Percentiles rank a stretch among this genome's conserved stretches.
These are phyloP conservation scores for Potamilus streckersoni DNA, from an alignment of 1,140 invertebrate genomes.

Conservation along the genomic window DNA sequence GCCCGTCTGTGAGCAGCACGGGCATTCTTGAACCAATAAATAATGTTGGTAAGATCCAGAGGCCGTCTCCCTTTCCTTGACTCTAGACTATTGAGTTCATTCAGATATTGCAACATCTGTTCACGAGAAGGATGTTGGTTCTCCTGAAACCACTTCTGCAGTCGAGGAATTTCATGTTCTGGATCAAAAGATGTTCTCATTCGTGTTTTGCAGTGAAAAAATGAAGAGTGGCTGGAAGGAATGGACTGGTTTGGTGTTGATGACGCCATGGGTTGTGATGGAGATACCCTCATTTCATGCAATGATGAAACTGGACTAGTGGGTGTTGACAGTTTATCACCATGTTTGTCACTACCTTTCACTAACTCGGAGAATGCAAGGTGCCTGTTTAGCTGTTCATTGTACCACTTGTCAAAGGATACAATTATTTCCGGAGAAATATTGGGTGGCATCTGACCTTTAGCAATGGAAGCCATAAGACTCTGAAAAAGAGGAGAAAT, in stretches of 20 bases:
- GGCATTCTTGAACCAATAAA: conserved; percentile 99
- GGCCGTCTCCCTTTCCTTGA: conserved; percentile 89
- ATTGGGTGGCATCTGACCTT: conserved; percentile 52
- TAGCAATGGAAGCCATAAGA: conserved; percentile 40
- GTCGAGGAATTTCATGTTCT: conserved; percentile 91
- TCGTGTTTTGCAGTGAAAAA: conserved; percentile 51
- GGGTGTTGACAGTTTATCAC: neutral
- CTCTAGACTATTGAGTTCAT: conserved; percentile 91
- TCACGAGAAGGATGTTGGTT: conserved; percentile 89
- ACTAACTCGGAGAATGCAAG: conserved; percentile 1
- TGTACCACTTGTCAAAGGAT: conserved; percentile 68
- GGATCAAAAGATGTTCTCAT: conserved; percentile 87
- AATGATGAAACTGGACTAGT: neutral
- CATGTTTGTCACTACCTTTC: neutral
- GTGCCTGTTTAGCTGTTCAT: conserved; percentile 58
- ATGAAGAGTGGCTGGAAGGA: conserved; percentile 20
- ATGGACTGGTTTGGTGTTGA: conserved; percentile 25
- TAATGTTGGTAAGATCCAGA: conserved; percentile 96
- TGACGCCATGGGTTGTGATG: conserved; percentile 21
- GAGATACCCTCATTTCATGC: conserved; percentile 3
- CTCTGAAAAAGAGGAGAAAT: neutral
- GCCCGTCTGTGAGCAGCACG: conserved; percentile 90
- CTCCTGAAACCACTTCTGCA: conserved; percentile 94
- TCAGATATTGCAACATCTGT: conserved; percentile 93
- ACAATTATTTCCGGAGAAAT: conserved; percentile 62